Percentiles rank a stretch among this genome's conserved stretches.
Conservation (phyloP, 2,797 vertebrate species). For the Xenops minutus region DNA sequence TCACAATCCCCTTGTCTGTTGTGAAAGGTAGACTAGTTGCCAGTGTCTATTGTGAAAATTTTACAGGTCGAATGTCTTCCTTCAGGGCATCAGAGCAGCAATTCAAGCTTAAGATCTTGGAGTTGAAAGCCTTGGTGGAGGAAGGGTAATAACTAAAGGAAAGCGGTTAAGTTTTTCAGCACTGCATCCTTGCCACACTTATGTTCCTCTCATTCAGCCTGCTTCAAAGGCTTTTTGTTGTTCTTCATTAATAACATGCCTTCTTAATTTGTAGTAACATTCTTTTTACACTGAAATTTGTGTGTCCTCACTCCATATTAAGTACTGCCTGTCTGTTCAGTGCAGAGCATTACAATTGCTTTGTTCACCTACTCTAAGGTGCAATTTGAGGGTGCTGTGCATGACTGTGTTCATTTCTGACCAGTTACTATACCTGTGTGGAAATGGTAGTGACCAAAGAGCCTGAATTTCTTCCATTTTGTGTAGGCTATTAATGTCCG, state of each 20-base stretch:
- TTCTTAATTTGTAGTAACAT: background rate
- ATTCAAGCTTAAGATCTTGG: background rate
- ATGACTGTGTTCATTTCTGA: background rate
- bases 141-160: background rate
- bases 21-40: background rate
- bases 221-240: background rate
- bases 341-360: background rate
- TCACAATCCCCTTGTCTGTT: background rate
- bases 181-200: background rate
- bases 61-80: background rate
- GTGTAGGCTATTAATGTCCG: background rate
- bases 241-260: background rate
- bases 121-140: background rate
- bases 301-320: background rate
- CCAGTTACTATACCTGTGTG: background rate
- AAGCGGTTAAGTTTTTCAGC: background rate
- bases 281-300: background rate
- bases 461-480: background rate
- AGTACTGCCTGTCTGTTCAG: background rate
- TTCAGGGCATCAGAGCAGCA: conserved; percentile 14
- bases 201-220: background rate
- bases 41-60: background rate
- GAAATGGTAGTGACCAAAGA: background rate
- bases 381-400: background rate
- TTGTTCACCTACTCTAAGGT: background rate